phyloP scores from a whole-genome alignment of 2,113 vertebrate species.

The Albula glossodonta region DNA sequence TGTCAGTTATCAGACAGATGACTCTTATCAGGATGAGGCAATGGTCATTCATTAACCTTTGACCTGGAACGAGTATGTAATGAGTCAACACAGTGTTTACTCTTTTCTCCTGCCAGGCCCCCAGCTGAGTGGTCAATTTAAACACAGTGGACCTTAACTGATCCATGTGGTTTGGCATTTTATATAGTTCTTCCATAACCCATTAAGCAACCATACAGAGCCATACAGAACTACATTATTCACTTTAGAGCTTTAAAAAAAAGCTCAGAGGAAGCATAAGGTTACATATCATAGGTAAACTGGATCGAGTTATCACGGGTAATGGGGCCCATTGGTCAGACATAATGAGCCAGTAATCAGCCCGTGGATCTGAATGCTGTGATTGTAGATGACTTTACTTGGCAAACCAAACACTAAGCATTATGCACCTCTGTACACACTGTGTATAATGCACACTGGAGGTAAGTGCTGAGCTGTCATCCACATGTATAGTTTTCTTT shows the following conservation, averaged over 20 bases:
- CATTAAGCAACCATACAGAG: background rate
- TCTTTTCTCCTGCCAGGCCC: background rate
- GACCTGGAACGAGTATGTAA: constrained; percentile 8
- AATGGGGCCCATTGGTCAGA: background rate
- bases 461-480: background rate
- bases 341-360: background rate
- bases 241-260: background rate
- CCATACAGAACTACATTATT: background rate
- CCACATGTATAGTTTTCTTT: background rate
- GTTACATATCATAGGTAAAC: background rate
- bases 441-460: constrained; percentile 9
- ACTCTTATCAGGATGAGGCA: background rate
- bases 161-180: background rate
- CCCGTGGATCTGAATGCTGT: background rate
- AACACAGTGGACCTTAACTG: background rate
- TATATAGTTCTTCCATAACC: background rate
- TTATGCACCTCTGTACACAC: background rate
- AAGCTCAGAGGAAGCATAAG: background rate
- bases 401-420: background rate
- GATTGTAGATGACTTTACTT: background rate
- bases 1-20: background rate
- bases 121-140: constrained; percentile 1
- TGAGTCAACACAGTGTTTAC: background rate
- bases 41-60: constrained; percentile 21
- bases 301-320: background rate